Evolutionary conservation across 2,113 vertebrate species (phyloP).

Genomic region (Cnemophilus loriae): DNA sequence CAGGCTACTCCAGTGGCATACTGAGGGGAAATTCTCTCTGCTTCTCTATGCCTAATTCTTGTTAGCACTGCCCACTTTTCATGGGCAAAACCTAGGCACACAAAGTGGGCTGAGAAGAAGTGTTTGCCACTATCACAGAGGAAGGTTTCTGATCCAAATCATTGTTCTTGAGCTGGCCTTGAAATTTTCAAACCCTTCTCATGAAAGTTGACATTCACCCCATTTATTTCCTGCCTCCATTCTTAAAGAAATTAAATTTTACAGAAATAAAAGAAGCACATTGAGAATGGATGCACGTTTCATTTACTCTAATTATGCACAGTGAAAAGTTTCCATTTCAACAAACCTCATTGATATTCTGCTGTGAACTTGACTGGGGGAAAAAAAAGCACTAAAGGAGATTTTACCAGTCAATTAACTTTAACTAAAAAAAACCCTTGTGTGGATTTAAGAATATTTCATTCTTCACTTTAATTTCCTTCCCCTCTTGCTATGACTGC

Average conservation of each 20-base stretch:
- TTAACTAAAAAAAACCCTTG: neutral
- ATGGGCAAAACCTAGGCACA: neutral
- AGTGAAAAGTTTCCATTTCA: constrained; percentile 70
- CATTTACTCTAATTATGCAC: constrained; percentile 68
- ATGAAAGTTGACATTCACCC: neutral
- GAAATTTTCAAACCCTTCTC: neutral
- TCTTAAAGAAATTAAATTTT: constrained; percentile 57
- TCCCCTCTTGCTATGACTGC: neutral
- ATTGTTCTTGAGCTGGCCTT: neutral
- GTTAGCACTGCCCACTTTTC: neutral
- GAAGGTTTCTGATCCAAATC: neutral
- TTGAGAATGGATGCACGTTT: constrained; percentile 61
- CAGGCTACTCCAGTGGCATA: neutral
- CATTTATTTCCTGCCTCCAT: neutral
- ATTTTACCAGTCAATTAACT: constrained; percentile 43
- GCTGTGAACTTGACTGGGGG: constrained; percentile 38
- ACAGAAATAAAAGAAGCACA: constrained; percentile 56
- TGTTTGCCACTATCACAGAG: neutral
- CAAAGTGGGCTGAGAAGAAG: neutral
- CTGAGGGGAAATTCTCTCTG: neutral
- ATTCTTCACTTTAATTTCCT: neutral
- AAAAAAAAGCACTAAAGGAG: constrained; percentile 7
- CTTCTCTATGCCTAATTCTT: neutral
- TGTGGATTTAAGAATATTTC: constrained; percentile 41
- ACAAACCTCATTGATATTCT: constrained; percentile 63